phyloP scores from a whole-genome alignment of 2,888 invertebrate species.

The Drosophila infuscata region DNA sequence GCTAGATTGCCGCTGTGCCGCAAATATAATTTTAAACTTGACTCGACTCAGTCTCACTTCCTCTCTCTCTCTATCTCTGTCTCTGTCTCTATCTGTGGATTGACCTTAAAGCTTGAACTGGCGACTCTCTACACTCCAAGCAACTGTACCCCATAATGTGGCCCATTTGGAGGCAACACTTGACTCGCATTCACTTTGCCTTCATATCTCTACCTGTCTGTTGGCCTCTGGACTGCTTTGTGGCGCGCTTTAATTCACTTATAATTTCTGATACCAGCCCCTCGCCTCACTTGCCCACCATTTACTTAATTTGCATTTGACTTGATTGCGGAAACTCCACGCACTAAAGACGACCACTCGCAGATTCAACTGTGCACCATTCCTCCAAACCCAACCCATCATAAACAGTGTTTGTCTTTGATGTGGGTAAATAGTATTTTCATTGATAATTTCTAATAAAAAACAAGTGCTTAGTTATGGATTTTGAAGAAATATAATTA shows the following conservation, averaged over 20 bases:
- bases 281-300: slow-evolving; percentile 6
- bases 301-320: slow-evolving; percentile 67
- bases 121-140: slow-evolving; percentile 43
- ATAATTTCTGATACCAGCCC: slow-evolving; percentile 47
- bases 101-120: slow-evolving; percentile 72
- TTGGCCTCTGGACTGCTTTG: slow-evolving; percentile 20
- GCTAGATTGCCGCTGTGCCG: slow-evolving; percentile 74
- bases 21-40: slow-evolving; percentile 73
- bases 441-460: slow-evolving; percentile 41
- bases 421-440: slow-evolving; percentile 65
- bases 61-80: not conserved
- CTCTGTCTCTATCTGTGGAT: slow-evolving; percentile 45
- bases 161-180: slow-evolving; percentile 20
- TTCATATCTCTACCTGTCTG: slow-evolving; percentile 3
- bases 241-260: slow-evolving; percentile 67
- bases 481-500: not conserved
- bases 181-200: slow-evolving; percentile 22
- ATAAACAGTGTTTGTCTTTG: slow-evolving; percentile 36
- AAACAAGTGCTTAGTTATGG: not conserved
- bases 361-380: not conserved
- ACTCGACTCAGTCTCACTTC: slow-evolving; percentile 19
- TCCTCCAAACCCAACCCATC: not conserved
- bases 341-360: slow-evolving; percentile 3
- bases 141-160: slow-evolving; percentile 61
- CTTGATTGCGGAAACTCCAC: slow-evolving; percentile 54